These are phyloP conservation scores for Prosapia bicincta DNA, from an alignment of 2,888 invertebrate genomes.

Conservation along the genomic window DNA sequence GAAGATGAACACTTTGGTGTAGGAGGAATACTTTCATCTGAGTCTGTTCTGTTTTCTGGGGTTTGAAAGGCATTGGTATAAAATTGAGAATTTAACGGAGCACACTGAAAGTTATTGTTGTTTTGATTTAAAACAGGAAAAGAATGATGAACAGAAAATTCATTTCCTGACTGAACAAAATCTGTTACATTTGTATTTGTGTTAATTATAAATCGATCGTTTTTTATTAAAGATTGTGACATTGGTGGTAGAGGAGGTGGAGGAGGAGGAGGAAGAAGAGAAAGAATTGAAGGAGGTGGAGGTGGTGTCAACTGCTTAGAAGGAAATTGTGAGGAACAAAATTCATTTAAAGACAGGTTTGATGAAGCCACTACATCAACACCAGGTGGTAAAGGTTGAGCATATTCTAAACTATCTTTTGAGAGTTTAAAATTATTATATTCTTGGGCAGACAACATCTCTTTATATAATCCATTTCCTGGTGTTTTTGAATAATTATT, in stretches of 20 bases:
- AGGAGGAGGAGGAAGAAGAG: not conserved
- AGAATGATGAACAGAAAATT: not conserved
- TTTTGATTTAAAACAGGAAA: not conserved
- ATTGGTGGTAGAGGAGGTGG: not conserved
- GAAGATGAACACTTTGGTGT: not conserved
- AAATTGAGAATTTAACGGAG: not conserved
- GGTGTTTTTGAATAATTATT: too few relatives aligned
- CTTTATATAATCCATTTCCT: not conserved
- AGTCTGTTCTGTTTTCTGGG: not conserved
- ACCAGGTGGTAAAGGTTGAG: constrained; percentile 17
- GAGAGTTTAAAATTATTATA: not conserved
- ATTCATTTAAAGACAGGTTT: not conserved
- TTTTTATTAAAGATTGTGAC: not conserved
- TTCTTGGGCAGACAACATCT: not conserved
- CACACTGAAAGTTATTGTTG: not conserved
- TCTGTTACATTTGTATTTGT: not conserved
- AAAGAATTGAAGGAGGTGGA: constrained; percentile 4
- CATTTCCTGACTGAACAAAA: not conserved
- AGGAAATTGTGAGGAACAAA: not conserved
- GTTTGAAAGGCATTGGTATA: not conserved
- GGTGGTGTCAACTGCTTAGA: constrained; percentile 4
- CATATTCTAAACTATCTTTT: not conserved
- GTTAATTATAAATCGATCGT: not conserved
- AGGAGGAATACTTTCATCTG: not conserved
- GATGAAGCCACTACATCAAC: not conserved